Base-by-base conservation (phyloP, 2,888 invertebrate genomes). In the Heliconius ethilla region DNA sequence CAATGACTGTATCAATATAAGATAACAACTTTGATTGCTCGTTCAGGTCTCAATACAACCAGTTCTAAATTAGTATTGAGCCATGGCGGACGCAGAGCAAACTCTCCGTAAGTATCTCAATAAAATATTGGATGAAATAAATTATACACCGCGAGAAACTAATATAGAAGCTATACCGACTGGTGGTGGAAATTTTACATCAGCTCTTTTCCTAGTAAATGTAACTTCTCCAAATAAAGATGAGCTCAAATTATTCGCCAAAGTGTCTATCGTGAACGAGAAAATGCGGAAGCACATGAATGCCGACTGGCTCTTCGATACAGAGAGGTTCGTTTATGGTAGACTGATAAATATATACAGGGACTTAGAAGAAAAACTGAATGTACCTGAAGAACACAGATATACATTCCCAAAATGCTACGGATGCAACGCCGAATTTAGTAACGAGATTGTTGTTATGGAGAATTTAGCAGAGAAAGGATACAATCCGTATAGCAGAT, bases 101-200 rank as follows among this genome's bases (percentile, higher is more conserved):
- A 80, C 80, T 7, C 79, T 89, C 51, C 81, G 79, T 5, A 79
- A 79, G 18, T 76, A 87, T 7, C 79, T 89, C 62, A 80, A 85
- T 45, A 82, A 83, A 70, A 85, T 90, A 62, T 85, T 89, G 9
- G 77, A 70, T n/a, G 83, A 86, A 70, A 83, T 85, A 13, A 79
- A 83, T 3, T 88, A 86, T 78, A 70, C 82, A 29, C 79, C 86
- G 15, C 78, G 82, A 55, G 81, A 85, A 25, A 77, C 88, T 4
- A 81, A 84, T 40, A 37, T 90, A 15, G 82, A 84, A n/a, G 82
- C 85, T 2, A 82, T 88, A 11, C 82, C 83, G 9, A 86, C 86
- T 0, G 88, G 83, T 7, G 91, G 91, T 5, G 89, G 87, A 0
- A 91, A 90, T 80, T 90, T 87, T 79, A 88, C 88, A 0, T 89